A percentile compares a stretch with the other conserved stretches of the same genome.
phyloP scores from a whole-genome alignment of 2,888 invertebrate genomes.

The Polylopha cassiicola region DNA sequence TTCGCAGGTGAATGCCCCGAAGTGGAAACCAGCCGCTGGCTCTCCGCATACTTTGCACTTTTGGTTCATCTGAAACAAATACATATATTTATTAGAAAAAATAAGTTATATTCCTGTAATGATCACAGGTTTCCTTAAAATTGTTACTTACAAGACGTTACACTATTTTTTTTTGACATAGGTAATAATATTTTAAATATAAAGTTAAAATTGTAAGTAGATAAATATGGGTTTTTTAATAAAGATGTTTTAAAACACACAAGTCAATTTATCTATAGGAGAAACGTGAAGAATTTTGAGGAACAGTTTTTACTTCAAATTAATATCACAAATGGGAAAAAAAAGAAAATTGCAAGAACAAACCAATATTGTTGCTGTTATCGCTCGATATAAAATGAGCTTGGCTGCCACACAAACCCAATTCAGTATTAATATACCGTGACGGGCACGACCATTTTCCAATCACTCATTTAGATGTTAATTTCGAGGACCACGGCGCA shows the following conservation, averaged over 20 bases:
- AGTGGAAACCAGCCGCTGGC: conserved; percentile 96
- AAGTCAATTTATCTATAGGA: too few species aligned
- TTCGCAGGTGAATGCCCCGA: conserved; percentile 96
- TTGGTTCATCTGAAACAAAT: conserved; percentile 92
- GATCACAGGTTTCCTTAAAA: too few species aligned
- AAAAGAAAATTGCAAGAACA: conserved; percentile 26
- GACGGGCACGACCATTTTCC: conserved; percentile 64
- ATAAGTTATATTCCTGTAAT: too few species aligned
- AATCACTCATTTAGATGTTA: conserved; percentile 73
- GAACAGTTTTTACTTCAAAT: too few species aligned
- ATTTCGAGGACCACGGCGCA: conserved; percentile 72
- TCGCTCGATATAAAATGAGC: conserved; percentile 51
- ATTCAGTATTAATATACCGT: conserved; percentile 73
- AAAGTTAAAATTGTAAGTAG: too few species aligned
- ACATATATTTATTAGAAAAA: neutral
- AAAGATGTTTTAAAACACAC: too few species aligned
- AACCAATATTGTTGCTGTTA: conserved; percentile 55
- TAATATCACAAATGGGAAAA: conserved; percentile 28
- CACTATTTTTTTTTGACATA: too few species aligned
- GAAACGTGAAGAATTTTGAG: too few species aligned
- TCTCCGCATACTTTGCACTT: conserved; percentile 97
- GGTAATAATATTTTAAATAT: too few species aligned
- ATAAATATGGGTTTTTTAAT: too few species aligned
- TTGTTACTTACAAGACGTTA: too few species aligned
- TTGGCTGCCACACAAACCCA: conserved; percentile 69